Base-by-base conservation (phyloP, 2,113 vertebrate species). In the Datnioides undecimradiatus region DNA sequence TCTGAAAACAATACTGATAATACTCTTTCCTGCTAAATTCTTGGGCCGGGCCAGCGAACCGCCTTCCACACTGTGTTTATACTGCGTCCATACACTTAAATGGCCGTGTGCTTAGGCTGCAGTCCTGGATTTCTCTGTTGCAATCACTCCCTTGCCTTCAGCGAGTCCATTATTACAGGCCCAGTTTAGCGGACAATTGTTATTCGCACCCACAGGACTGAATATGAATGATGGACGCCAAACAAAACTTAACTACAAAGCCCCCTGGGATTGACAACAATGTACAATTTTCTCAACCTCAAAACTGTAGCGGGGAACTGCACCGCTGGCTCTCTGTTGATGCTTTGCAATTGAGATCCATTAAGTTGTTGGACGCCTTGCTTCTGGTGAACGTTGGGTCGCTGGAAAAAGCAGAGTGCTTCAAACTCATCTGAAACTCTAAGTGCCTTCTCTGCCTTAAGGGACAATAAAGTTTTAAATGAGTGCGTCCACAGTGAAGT, bases 391-490 rank as follows among this genome's bases (percentile, higher is more conserved):
- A 41, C 23, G 45, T 38, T 55, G 34, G 2, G 19, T 58, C 13
- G 5, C 72, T 52, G 25, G 29, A 78, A 64, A 64, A 57, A 43
- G 52, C n/a, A n/a, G 46, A 1, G 46, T 11, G 21, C 51, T 34
- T 60, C 40, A 51, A 65, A 65, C 43, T 77, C 70, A 70, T 80
- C 68, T 81, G 66, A 83, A 75, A 48, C 59, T 63, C 23, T 4
- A 49, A 55, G 64, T 58, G 58, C 52, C 46, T 70, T 5, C 21
- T 79, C 43, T 25, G 72, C 73, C 79, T 73, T 36, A 2, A 46
- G 57, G 76, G 76, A 64, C 14, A 9, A 60, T 10, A 54, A 79
- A 78, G 63, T 81, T 79, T 81, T 54, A 82, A 77, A 81, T 76
- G 49, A 79, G 66, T 29, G 6, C 21, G 45, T 58, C 23, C 8